These are phyloP conservation scores for Erythrocercus mccallii DNA, from an alignment of 2,113 vertebrate species.

Conservation along the genomic window DNA sequence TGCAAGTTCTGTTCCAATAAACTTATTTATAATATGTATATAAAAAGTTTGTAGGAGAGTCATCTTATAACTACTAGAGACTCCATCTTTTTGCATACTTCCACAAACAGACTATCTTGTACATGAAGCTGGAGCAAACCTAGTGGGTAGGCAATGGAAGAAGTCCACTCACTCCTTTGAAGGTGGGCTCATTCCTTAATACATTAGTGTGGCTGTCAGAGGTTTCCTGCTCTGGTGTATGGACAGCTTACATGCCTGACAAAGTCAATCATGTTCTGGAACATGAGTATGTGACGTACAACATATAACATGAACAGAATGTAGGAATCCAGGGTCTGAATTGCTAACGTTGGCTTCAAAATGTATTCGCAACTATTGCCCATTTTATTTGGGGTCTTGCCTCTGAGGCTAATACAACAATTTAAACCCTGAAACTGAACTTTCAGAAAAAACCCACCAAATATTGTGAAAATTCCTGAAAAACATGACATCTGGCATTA, in stretches of 20 bases:
- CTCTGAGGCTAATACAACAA: background rate
- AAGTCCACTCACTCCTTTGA: background rate
- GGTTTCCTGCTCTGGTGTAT: background rate
- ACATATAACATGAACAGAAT: background rate
- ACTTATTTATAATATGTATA: background rate
- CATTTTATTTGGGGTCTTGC: background rate
- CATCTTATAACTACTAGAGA: background rate
- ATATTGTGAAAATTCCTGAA: conserved; percentile 7
- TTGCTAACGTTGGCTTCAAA: background rate
- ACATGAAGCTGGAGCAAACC: background rate
- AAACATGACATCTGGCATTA: background rate
- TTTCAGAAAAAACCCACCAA: background rate
- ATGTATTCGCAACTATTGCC: background rate
- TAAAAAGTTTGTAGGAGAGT: background rate
- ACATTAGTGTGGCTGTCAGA: background rate
- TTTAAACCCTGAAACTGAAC: background rate
- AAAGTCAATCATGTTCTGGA: background rate
- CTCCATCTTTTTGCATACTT: background rate
- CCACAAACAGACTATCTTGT: background rate
- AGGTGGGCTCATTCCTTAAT: background rate
- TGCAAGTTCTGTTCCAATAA: background rate
- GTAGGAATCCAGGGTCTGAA: background rate
- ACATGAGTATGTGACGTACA: background rate
- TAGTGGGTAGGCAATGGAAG: background rate
- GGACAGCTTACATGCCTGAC: background rate